A percentile compares a stretch with the other conserved stretches of the same genome.
Conservation (phyloP, 2,888 invertebrate genomes). For the Orthonychiurus folsomi region DNA sequence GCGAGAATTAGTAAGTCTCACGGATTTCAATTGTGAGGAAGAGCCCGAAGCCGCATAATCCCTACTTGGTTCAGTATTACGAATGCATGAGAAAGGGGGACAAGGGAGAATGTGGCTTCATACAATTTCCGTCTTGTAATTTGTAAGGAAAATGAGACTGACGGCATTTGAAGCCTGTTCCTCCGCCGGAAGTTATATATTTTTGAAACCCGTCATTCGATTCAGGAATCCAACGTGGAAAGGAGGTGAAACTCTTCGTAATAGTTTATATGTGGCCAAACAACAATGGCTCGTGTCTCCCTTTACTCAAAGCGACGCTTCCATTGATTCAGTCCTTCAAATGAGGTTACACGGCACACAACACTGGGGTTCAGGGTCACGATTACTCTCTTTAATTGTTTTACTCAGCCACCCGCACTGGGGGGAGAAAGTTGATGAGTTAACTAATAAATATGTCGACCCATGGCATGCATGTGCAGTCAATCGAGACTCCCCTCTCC, state of each 20-base stretch:
- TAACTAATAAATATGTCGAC: neutral
- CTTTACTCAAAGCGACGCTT: neutral
- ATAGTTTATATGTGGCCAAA: neutral
- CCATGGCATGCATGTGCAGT: too few relatives aligned
- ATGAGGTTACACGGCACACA: conserved; percentile 14
- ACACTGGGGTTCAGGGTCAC: neutral
- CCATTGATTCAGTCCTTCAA: neutral
- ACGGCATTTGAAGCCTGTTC: neutral
- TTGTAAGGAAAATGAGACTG: neutral
- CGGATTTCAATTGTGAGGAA: too few relatives aligned
- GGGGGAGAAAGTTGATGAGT: neutral
- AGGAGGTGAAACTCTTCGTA: neutral
- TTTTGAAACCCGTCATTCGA: neutral
- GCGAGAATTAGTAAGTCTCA: too few relatives aligned
- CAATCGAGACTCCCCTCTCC: too few relatives aligned
- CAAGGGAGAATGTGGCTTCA: neutral
- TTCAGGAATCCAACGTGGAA: neutral
- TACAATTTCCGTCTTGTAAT: neutral
- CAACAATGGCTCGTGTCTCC: neutral
- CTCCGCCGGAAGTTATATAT: neutral
- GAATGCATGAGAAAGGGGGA: conserved; percentile 4
- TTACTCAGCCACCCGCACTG: neutral
- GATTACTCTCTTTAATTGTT: neutral
- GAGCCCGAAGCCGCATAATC: too few relatives aligned
- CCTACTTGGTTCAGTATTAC: too few relatives aligned